phyloP scores from a whole-genome alignment of 2,888 invertebrate species.

The Leucania comma region DNA sequence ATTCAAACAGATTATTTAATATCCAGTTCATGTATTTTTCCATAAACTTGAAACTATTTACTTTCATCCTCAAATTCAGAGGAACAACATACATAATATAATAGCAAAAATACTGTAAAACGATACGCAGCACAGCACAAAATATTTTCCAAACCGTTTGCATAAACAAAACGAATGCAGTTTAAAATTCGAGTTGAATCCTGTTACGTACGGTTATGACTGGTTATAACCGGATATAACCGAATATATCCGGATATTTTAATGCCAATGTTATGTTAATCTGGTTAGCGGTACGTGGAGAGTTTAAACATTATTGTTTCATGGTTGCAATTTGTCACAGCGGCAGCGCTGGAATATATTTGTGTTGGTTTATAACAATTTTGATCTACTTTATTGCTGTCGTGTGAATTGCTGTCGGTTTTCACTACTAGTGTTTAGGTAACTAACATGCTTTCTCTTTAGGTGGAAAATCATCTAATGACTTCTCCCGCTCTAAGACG shows the following conservation, averaged over 20 bases:
- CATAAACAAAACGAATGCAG: constrained; percentile 57
- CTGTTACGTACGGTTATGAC: constrained; percentile 56
- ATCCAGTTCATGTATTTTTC: neutral
- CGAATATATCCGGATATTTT: constrained; percentile 44
- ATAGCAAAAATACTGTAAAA: constrained; percentile 15
- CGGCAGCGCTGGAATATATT: neutral
- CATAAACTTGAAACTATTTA: neutral
- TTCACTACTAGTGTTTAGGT: neutral
- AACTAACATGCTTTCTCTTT: no score
- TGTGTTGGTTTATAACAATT: constrained; percentile 9
- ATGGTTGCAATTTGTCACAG: constrained; percentile 2
- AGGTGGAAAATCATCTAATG: no score
- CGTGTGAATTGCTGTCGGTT: neutral
- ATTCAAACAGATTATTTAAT: neutral
- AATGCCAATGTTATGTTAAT: constrained; percentile 46
- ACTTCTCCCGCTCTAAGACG: no score
- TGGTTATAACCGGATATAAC: constrained; percentile 34
- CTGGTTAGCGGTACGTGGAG: constrained; percentile 29
- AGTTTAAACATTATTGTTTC: constrained; percentile 22
- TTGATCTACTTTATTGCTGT: neutral
- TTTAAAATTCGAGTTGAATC: constrained; percentile 48
- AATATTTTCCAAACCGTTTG: constrained; percentile 30
- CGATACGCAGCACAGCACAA: constrained; percentile 8
- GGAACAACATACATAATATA: constrained; percentile 8
- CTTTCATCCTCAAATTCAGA: neutral